Base-by-base conservation (phyloP, 1,140 invertebrate species). In the Drosophila ficusphila region DNA sequence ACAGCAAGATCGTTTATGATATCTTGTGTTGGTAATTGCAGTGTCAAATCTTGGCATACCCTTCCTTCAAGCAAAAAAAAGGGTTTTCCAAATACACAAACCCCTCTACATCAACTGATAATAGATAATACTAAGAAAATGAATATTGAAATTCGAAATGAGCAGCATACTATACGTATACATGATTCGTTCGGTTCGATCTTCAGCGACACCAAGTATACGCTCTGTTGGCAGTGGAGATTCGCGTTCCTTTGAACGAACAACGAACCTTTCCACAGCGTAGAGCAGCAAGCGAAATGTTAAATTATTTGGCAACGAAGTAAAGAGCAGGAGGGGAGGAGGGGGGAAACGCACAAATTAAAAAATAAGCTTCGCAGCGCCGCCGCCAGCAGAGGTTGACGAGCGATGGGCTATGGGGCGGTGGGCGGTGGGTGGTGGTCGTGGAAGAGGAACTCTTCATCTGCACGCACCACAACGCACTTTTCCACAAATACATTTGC, bases 401-500 rank as follows among this genome's bases (percentile, higher is more conserved):
- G n/a, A n/a, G n/a, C n/a, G n/a, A n/a, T n/a, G n/a, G n/a, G n/a
- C n/a, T n/a, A n/a, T n/a, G 39, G 18, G 53, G 46, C 16, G 21
- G 27, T 34, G 42, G 29, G 44, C 34, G 18, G 2, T 4, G 11
- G 42, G 33, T 27, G 54, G 12, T 11, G 11, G 4, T 0, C 4
- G 1, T 14, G 9, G 19, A 14, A 27, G 4, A 16, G 21, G 23
- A 38, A 38, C 31, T 60, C 53, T 56, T 56, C 53, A 61, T 41
- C 48, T 53, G 60, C 68, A 71, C 71, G 71, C 71, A 74, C 69
- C 71, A 74, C 71, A 57, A 75, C 72, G 72, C 72, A 75, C 71
- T 75, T 75, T 75, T 67, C 64, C 72, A 75, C 72, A 75, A 75
- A 75, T 75, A 75, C 72, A 75, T 75, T 75, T 75, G 72, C 72